Conservation (phyloP, 2,113 vertebrate species). For the Lampris megalopsis region DNA sequence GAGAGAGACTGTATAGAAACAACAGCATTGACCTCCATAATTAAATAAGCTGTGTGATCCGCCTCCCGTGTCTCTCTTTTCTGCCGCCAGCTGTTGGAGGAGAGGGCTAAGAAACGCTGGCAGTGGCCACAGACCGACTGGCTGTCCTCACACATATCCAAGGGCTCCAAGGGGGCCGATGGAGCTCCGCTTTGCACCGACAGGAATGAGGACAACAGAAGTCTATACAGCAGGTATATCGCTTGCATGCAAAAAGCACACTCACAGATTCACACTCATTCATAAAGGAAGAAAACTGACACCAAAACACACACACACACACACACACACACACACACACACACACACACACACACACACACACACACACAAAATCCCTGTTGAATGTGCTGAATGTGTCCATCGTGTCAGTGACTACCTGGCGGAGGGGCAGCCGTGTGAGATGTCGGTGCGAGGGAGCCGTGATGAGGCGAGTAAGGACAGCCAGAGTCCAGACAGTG, state of each 20-base stretch:
- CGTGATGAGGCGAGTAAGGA: slow-evolving; percentile 77
- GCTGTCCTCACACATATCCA: slow-evolving; percentile 71
- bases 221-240: slow-evolving; percentile 77
- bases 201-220: slow-evolving; percentile 75
- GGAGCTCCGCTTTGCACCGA: slow-evolving; percentile 86
- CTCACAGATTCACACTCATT: neutral
- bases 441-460: slow-evolving; percentile 73
- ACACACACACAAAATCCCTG: neutral
- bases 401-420: slow-evolving; percentile 82
- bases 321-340: no score
- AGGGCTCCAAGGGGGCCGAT: slow-evolving; percentile 69
- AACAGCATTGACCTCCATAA: neutral
- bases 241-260: neutral
- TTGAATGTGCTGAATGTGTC: neutral
- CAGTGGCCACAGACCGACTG: slow-evolving; percentile 52
- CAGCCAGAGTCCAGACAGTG: slow-evolving; percentile 91
- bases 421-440: slow-evolving; percentile 83
- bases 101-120: slow-evolving; percentile 46
- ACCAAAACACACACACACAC: neutral
- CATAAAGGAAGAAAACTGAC: neutral
- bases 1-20: neutral
- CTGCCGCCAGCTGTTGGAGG: slow-evolving; percentile 40
- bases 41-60: neutral
- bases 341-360: no score
- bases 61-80: slow-evolving; percentile 15